Conservation (phyloP, 1,140 invertebrate genomes). For the Musca vetustissima region DNA sequence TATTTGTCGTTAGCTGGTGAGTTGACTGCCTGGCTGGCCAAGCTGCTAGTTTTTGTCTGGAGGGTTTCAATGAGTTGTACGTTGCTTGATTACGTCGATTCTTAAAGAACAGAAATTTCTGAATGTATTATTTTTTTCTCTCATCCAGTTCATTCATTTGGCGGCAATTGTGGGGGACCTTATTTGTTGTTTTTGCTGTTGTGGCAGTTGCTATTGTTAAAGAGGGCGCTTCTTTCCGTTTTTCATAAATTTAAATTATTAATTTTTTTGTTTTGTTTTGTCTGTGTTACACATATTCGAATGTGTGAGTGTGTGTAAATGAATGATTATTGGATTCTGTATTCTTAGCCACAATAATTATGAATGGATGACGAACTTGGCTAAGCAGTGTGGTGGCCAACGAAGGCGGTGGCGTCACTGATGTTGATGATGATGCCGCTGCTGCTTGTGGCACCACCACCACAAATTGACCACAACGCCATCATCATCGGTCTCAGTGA, state of each 20-base stretch:
- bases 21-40: background rate
- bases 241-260: slow-evolving; percentile 34
- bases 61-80: background rate
- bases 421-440: background rate
- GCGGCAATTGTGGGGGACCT: background rate
- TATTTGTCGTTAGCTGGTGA: too few relatives aligned
- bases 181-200: background rate
- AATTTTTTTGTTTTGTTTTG: slow-evolving; percentile 14
- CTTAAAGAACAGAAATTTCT: too few relatives aligned
- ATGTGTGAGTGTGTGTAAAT: background rate
- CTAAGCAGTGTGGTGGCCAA: slow-evolving; percentile 7
- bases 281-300: background rate
- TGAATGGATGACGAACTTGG: slow-evolving; percentile 7
- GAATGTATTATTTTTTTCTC: too few relatives aligned
- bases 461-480: background rate
- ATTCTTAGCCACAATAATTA: background rate
- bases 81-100: too few relatives aligned
- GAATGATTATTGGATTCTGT: slow-evolving; percentile 18
- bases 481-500: background rate
- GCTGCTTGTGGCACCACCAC: slow-evolving; percentile 8
- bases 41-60: background rate
- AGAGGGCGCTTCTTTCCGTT: slow-evolving; percentile 31
- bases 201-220: slow-evolving; percentile 18
- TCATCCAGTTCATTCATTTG: too few relatives aligned
- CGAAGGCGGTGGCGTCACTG: background rate